Evolutionary conservation across 2,888 invertebrate species (phyloP).

Genomic region (Limnephilus auricula): DNA sequence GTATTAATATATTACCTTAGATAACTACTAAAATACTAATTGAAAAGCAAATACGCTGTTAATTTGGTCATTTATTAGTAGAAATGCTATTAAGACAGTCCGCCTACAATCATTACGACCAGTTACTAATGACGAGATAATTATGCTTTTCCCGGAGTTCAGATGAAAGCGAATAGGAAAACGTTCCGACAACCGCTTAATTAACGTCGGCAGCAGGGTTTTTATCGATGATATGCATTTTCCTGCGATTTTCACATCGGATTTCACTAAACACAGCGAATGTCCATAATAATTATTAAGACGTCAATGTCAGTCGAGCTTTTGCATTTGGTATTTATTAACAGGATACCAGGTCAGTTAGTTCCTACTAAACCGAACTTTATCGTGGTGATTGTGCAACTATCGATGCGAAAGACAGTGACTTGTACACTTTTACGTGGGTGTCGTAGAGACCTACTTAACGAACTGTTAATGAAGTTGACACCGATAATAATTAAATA

Average conservation of each 20-base stretch:
- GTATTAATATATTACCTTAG: no score
- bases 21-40: no score
- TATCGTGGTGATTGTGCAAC: not conserved
- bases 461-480: not conserved
- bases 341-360: not conserved
- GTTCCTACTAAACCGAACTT: not conserved
- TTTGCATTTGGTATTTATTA: not conserved
- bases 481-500: not conserved
- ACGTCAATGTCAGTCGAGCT: not conserved
- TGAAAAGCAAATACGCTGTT: no score
- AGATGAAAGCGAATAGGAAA: not conserved
- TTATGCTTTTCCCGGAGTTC: not conserved
- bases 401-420: not conserved
- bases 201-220: not conserved
- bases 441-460: not conserved
- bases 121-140: not conserved
- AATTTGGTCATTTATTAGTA: not conserved
- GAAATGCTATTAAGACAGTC: not conserved
- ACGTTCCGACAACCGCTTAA: not conserved
- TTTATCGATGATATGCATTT: slow-evolving; percentile 17
- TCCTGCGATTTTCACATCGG: slow-evolving; percentile 28
- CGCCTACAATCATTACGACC: not conserved
- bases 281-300: slow-evolving; percentile 5
- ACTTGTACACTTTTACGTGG: not conserved
- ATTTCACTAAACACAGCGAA: not conserved